Evolutionary conservation across 1,140 invertebrate species (phyloP).

Genomic region (Fragariocoptes setiger): DNA sequence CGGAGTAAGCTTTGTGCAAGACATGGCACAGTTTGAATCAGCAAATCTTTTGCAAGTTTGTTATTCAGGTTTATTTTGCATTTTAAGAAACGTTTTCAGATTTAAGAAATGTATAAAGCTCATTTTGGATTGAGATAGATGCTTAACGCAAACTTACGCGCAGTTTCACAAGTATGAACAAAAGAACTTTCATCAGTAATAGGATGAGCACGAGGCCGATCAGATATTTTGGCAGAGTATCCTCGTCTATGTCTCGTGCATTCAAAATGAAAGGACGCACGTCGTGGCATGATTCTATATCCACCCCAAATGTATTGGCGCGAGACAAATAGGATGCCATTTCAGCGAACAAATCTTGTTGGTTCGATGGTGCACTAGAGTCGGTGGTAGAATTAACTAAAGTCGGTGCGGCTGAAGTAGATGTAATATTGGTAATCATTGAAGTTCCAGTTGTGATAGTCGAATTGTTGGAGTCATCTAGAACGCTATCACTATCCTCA

Average conservation of each 20-base stretch:
- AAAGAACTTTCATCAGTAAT: background rate
- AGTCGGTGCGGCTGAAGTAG: background rate
- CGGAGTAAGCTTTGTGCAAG: too few species aligned
- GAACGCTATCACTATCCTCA: too few species aligned
- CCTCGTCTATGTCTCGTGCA: background rate
- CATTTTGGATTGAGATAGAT: too few species aligned
- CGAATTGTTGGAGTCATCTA: too few species aligned
- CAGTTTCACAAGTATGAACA: background rate
- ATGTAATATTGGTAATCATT: too few species aligned
- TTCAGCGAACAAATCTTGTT: background rate
- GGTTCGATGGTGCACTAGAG: background rate
- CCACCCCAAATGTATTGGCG: background rate
- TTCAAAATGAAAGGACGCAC: background rate
- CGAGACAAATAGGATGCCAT: background rate
- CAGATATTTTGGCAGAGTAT: background rate
- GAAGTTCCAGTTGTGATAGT: too few species aligned
- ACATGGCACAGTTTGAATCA: too few species aligned
- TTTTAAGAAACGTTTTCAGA: too few species aligned
- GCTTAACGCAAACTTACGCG: too few species aligned
- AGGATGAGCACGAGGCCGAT: background rate
- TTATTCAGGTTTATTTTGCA: too few species aligned
- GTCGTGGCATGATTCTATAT: background rate
- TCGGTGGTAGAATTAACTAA: background rate
- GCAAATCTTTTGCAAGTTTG: too few species aligned
- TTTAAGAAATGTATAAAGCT: too few species aligned